Evolutionary conservation across 2,797 vertebrate species (phyloP), one percentile per base, ranked within the genome.

Genomic region (Taenioides sp.): DNA sequence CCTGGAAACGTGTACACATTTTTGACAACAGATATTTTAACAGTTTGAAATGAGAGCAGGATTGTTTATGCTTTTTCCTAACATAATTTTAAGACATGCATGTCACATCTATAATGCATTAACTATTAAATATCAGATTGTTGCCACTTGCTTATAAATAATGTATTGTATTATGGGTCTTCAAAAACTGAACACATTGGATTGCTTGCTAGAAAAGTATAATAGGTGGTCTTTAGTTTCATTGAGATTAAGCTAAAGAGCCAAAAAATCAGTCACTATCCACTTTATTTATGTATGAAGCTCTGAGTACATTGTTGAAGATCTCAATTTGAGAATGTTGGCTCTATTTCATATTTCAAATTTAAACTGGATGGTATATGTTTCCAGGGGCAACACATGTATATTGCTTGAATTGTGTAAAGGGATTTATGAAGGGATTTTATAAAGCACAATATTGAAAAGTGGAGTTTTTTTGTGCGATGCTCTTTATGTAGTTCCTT

Each of bases 391-490:
- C 31, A 77, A 79, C 37, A 67, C 63, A 70, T 62, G 55, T 62
- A 67, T 49, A 64, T 23, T 50, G 52, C 37, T 70, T 68, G 71
- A 67, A 52, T 72, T 47, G 70, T 31, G 59, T 74, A 65, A 71
- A 63, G 37, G 7, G 34, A 66, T 67, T 65, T 66, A 27, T 49
- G 27, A 27, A 28, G 4, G 55, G 40, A 74, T 67, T 66, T 81
- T 84, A 71, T 79, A 73, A 85, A 87, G 83, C 84, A 89, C 83
- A 86, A 80, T 31, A 23, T 70, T 75, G 17, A 88, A 77, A 70
- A 73, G 80, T 80, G 86, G 62, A 37, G 67, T 84, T 75, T 71
- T 70, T 84, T 70, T 50, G 65, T 73, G 58, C 67, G 76, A 81
- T 74, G 69, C 81, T 86, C 83, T 83, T 81, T 73, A 60, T 77